Conservation (phyloP, 1,140 invertebrate genomes). For the Solenopsis invicta region DNA sequence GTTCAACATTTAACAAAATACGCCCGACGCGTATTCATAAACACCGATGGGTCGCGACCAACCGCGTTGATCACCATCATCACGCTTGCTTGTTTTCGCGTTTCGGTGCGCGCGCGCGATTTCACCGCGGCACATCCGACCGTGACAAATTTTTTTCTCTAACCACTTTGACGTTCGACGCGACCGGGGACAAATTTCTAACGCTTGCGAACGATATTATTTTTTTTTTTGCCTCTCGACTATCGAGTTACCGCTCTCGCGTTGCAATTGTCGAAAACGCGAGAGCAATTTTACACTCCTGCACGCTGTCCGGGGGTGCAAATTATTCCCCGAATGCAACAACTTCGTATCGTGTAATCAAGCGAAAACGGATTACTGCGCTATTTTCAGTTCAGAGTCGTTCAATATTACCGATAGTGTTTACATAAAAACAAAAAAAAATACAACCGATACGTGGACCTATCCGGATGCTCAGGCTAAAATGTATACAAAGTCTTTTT, state of each 20-base stretch:
- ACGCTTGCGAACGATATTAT: conserved; percentile 50
- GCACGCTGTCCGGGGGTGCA: conserved; percentile 32
- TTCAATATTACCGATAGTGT: conserved; percentile 46
- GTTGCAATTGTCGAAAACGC: conserved; percentile 55
- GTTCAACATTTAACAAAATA: conserved; percentile 62
- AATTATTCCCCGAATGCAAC: conserved; percentile 52
- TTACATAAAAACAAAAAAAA: conserved; percentile 34
- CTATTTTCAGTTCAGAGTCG: conserved; percentile 27
- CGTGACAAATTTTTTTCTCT: conserved; percentile 58
- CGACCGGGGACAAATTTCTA: conserved; percentile 43
- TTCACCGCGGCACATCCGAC: conserved; percentile 23
- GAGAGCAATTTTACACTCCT: conserved; percentile 26
- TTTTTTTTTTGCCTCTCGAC: conserved; percentile 31
- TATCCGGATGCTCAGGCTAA: background rate
- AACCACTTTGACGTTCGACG: conserved; percentile 57
- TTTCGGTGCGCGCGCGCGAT: conserved; percentile 39
- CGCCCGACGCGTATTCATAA: conserved; percentile 50
- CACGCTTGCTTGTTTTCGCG: conserved; percentile 60
- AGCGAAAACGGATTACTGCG: conserved; percentile 42
- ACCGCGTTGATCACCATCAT: conserved; percentile 60
- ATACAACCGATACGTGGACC: background rate
- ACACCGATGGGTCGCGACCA: conserved; percentile 34
- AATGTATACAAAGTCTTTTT: background rate
- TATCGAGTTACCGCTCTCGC: conserved; percentile 40
- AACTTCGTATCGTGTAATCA: conserved; percentile 55